Evolutionary conservation across 2,888 invertebrate species (phyloP), one percentile per base, ranked within the genome.

Genomic region (Apoda limacodes): DNA sequence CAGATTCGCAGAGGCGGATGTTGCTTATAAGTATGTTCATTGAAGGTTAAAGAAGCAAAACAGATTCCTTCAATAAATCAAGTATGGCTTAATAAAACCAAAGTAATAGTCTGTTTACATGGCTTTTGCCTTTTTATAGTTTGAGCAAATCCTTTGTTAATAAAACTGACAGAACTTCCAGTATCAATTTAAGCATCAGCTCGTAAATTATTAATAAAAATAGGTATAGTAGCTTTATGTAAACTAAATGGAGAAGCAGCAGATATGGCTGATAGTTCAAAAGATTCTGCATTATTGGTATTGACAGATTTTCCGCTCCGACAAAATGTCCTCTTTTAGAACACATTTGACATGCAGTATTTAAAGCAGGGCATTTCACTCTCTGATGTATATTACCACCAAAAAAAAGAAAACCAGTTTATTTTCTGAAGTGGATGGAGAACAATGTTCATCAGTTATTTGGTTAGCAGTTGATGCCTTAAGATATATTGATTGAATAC

Each of bases 321-420:
- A 28, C 32, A 15, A 24, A 33, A 14, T 33, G 28, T 2, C 32
- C 32, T 21, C 28, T 28, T 14, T 24, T 28, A 11, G 13, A 13
- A 13, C 32, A 32, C 6, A 28, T 13, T 20, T 32, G 24, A 19
- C 32, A 32, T 3, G 15, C 13, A 7, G 23, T 21, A 9, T 32
- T 13, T 5, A 13, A 20, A n/a, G 32, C 28, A n/a, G 32, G 32
- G 12, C 28, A 33, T 9, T 24, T 9, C 5, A 9, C 9, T 7
- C 20, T 17, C 15, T n/a, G 28, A 26, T 25, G 25, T 10, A 35
- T 5, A 22, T 24, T 20, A 19, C 34, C 35, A 9, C 23, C 33
- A 33, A 25, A 36, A 10, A 34, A 30, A 10, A 35, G n/a, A n/a
- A n/a, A n/a, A 34, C 7, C 23, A 30, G n/a, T 9, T 21, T 9